A percentile compares a stretch with the other conserved stretches of the same genome.
Conservation (phyloP, 2,797 vertebrate species). For the Acanthurus leucopareius region DNA sequence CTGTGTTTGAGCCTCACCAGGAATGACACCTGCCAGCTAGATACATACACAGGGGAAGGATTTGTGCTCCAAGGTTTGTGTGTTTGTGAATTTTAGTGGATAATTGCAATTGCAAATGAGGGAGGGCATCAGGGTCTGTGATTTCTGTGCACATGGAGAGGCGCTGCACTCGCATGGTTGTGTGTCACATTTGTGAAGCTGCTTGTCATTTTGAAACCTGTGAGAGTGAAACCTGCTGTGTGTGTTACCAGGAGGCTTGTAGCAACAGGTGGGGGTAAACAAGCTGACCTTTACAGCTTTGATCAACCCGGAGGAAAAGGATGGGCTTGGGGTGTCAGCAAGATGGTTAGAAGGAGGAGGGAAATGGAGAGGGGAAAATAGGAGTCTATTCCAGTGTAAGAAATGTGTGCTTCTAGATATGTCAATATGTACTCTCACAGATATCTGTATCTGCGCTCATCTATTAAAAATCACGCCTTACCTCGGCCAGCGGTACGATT, state of each 20-base stretch:
- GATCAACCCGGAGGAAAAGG: constrained; percentile 53
- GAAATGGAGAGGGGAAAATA: constrained; percentile 38
- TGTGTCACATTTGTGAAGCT: constrained; percentile 20
- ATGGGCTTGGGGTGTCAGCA: constrained; percentile 26
- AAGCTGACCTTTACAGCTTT: constrained; percentile 74
- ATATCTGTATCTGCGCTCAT: constrained; percentile 33
- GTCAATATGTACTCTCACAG: constrained; percentile 21
- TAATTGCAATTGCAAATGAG: too few relatives aligned
- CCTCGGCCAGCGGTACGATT: constrained; percentile 93
- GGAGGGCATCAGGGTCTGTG: not conserved
- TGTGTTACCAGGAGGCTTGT: constrained; percentile 58
- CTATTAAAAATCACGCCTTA: constrained; percentile 66
- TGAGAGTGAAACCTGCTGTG: constrained; percentile 46
- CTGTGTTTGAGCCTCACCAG: constrained; percentile 12
- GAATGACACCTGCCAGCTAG: constrained; percentile 35
- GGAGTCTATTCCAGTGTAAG: constrained; percentile 32
- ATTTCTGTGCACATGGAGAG: constrained; percentile 1
- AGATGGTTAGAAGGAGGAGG: constrained; percentile 24
- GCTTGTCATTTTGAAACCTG: constrained; percentile 53
- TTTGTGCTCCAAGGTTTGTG: not conserved
- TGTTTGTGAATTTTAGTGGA: constrained; percentile 1
- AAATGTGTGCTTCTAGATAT: constrained; percentile 22
- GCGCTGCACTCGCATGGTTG: not conserved
- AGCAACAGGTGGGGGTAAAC: constrained; percentile 67
- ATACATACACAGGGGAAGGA: not conserved